Percentiles rank a stretch among this genome's conserved stretches.
Evolutionary conservation across 2,888 invertebrate species (phyloP).

Genomic region (Diplazon laetatorius): DNA sequence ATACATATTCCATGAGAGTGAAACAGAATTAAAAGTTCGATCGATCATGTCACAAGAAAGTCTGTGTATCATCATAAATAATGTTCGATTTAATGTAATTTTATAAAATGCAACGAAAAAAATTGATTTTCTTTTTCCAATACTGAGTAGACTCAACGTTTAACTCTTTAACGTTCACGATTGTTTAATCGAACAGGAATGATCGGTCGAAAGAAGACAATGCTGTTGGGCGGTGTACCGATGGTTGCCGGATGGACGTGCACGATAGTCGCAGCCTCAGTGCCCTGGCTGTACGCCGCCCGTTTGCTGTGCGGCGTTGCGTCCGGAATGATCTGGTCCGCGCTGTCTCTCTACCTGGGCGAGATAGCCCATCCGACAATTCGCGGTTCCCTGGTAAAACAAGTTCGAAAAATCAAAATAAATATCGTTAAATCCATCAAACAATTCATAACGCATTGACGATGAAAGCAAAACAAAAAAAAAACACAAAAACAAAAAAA

Average conservation of each 20-base stretch:
- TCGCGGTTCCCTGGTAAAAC: conserved; percentile 78
- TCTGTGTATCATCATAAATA: no score
- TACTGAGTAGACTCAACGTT: no score
- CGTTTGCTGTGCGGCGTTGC: conserved; percentile 75
- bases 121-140: no score
- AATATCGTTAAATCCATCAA: not conserved
- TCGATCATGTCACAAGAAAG: no score
- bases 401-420: conserved; percentile 20
- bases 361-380: conserved; percentile 80
- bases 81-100: no score
- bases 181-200: conserved; percentile 67
- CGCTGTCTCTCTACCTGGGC: conserved; percentile 75
- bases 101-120: not conserved
- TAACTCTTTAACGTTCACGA: not conserved
- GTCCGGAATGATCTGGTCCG: conserved; percentile 78
- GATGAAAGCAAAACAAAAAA: not conserved
- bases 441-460: not conserved
- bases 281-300: conserved; percentile 76
- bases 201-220: conserved; percentile 75
- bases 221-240: conserved; percentile 74
- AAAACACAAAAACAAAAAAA: not conserved
- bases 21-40: no score
- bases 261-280: conserved; percentile 74
- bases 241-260: conserved; percentile 76
- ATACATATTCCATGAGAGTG: no score